phyloP scores from a whole-genome alignment of 2,888 invertebrate genomes.

The Euplagia quadripunctaria region DNA sequence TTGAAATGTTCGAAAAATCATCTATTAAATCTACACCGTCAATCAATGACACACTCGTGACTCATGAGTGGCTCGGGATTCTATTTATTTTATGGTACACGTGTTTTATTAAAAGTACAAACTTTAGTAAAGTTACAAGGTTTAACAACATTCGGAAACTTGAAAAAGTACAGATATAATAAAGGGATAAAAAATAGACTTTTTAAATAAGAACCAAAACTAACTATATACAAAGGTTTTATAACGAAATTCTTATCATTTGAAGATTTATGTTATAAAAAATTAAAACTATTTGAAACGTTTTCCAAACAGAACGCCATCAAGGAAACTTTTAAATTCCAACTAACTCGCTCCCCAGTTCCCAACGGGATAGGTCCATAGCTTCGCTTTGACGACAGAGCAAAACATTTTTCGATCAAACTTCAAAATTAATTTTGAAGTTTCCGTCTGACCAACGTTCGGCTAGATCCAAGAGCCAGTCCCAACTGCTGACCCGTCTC shows the following conservation, averaged over 20 bases:
- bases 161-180: background rate
- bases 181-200: too few relatives aligned
- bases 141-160: background rate
- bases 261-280: background rate
- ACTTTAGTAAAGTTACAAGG: background rate
- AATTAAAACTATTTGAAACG: constrained; percentile 20
- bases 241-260: background rate
- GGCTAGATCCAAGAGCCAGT: constrained; percentile 57
- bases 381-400: constrained; percentile 63
- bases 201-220: too few relatives aligned
- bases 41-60: constrained; percentile 57
- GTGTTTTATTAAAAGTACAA: constrained; percentile 20
- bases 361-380: constrained; percentile 46
- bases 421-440: constrained; percentile 82
- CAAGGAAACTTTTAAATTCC: constrained; percentile 39
- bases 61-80: constrained; percentile 51
- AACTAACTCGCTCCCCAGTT: constrained; percentile 19
- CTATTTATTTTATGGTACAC: constrained; percentile 41
- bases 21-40: constrained; percentile 70
- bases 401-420: constrained; percentile 82
- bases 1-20: constrained; percentile 79
- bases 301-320: constrained; percentile 19
- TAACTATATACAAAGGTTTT: background rate
- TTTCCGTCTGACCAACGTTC: constrained; percentile 72
- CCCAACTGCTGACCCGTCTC: constrained; percentile 62